Evolutionary conservation across 2,113 vertebrate species (phyloP).

Genomic region (Calonectris borealis): DNA sequence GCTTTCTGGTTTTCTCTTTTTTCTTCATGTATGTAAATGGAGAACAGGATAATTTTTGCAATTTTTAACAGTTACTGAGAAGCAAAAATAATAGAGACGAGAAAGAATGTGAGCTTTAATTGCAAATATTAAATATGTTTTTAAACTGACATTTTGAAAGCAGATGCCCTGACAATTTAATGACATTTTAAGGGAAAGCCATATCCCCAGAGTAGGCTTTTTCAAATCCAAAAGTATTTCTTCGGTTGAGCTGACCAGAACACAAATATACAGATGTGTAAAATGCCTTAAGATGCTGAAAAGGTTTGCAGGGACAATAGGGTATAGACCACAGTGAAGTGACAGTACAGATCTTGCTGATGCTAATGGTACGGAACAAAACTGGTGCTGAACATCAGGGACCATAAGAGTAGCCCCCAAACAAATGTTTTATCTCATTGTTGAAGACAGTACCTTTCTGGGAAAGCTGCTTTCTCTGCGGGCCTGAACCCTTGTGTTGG

Average conservation of each 20-base stretch:
- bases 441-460: not conserved
- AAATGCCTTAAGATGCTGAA: constrained; percentile 21
- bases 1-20: not conserved
- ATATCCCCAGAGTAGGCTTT: not conserved
- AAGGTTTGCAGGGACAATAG: not conserved
- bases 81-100: not conserved
- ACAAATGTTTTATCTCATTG: constrained; percentile 1
- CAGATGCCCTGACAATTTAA: not conserved
- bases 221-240: not conserved
- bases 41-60: not conserved
- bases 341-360: not conserved
- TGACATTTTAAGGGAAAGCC: not conserved
- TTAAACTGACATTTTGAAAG: not conserved
- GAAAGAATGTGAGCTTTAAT: constrained; percentile 10
- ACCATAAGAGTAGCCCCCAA: not conserved
- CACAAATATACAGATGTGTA: not conserved
- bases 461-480: not conserved
- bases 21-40: not conserved
- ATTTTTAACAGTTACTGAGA: constrained; percentile 30
- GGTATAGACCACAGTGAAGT: not conserved
- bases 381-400: not conserved
- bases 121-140: not conserved
- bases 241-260: not conserved
- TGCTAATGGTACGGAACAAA: not conserved
- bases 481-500: not conserved